Evolutionary conservation across 2,797 vertebrate genomes (phyloP).

Genomic region (Fundulus diaphanus): DNA sequence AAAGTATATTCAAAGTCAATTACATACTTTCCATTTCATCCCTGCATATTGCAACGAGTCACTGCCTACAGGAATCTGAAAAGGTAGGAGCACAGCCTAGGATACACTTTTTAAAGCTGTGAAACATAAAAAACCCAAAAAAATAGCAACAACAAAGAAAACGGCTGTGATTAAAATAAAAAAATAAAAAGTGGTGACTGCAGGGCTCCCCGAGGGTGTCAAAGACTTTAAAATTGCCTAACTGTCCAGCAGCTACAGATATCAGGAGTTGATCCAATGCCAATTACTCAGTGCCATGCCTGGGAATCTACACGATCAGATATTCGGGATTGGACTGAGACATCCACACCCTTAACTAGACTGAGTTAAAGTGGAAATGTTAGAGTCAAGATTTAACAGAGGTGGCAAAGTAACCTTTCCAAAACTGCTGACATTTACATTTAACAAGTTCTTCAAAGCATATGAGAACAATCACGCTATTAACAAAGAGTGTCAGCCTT

Average conservation of each 20-base stretch:
- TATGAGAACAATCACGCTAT: no score
- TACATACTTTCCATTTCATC: not conserved
- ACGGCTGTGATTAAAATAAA: not conserved
- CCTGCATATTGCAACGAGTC: not conserved
- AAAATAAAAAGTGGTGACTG: not conserved
- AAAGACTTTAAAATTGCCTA: not conserved
- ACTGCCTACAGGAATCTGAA: not conserved
- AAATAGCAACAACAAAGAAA: not conserved
- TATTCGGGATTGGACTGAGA: not conserved
- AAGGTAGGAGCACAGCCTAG: not conserved
- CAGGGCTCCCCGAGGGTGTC: not conserved
- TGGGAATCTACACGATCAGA: not conserved
- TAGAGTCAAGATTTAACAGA: not conserved
- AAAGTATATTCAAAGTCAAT: not conserved
- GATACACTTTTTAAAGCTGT: not conserved
- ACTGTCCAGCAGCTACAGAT: constrained; percentile 1
- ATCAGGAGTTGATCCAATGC: not conserved
- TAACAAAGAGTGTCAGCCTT: not conserved
- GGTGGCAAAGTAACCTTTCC: not conserved
- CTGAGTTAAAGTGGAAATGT: not conserved
- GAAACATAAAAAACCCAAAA: not conserved
- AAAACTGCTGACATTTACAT: not conserved
- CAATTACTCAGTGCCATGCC: not conserved
- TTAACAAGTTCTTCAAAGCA: not conserved
- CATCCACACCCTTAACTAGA: not conserved